Evolutionary conservation across 2,113 vertebrate genomes (phyloP).

Genomic region (Hassar affinis): DNA sequence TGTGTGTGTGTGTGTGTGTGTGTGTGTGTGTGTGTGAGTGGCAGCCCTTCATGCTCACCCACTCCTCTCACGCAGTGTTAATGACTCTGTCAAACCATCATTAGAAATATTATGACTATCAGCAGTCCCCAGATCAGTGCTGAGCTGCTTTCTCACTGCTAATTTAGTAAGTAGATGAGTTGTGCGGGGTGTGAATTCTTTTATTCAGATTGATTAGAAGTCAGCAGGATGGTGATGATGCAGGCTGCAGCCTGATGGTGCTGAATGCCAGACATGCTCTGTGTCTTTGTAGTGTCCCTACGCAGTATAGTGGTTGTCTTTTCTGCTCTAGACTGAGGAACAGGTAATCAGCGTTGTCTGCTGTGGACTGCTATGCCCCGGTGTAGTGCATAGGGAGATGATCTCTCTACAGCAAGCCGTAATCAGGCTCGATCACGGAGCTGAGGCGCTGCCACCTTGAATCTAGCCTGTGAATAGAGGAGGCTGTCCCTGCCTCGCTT

Average conservation of each 20-base stretch:
- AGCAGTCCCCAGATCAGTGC: conserved; percentile 56
- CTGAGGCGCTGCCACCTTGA: conserved; percentile 70
- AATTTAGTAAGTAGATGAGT: conserved; percentile 24
- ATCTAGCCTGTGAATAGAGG: conserved; percentile 63
- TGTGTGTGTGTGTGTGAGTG: conserved; percentile 46
- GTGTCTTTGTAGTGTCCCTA: conserved; percentile 26
- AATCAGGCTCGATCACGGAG: conserved; percentile 72
- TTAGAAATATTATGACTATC: conserved; percentile 52
- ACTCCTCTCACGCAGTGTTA: conserved; percentile 44
- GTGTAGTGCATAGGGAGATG: conserved; percentile 45
- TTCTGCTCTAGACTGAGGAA: conserved; percentile 28
- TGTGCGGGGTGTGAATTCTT: conserved; percentile 18
- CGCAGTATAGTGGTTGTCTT: conserved; percentile 40
- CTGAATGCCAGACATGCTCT: conserved; percentile 6
- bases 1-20: not conserved
- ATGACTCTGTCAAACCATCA: conserved; percentile 54
- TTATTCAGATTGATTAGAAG: not conserved
- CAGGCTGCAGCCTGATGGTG: not conserved
- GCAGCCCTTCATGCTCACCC: conserved; percentile 53
- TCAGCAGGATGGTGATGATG: not conserved
- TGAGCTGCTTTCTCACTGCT: conserved; percentile 39
- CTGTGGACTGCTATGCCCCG: conserved; percentile 28
- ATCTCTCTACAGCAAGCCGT: conserved; percentile 55
- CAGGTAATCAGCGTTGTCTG: conserved; percentile 51
- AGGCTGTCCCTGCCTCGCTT: conserved; percentile 66